Evolutionary conservation across 1,140 invertebrate genomes (phyloP), one percentile per base, ranked within the genome.

Genomic region (Aphelenchoides besseyi): DNA sequence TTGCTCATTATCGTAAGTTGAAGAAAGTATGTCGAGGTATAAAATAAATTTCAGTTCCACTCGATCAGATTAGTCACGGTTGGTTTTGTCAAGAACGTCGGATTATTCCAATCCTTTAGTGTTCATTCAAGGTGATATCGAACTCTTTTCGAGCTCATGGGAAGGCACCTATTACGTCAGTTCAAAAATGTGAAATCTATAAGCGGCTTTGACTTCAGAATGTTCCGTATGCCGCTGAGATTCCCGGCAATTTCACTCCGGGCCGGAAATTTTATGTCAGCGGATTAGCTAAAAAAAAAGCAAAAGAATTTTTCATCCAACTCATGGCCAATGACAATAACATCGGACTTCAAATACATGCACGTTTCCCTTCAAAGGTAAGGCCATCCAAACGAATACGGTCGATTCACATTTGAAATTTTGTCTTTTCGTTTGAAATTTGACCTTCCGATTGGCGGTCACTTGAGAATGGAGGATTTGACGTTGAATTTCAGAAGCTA

Each of bases 161-260:
- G 80, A 79, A 64, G 79, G 79, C 30, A 81, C 79, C 55, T 80
- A 75, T 61, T 80, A 80, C 63, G 78, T 79, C 30, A 79, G 78
- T 48, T 48, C 12, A 48, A n/a, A 48, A 48, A 48, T 23, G 41
- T n/a, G n/a, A n/a, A 23, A 48, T 48, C 12, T 48, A 16, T 12
- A 48, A 12, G 41, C 12, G 41, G 41, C 41, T 28, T 61, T 28
- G n/a, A n/a, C 18, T 61, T 61, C 33, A 61, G 59, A 61, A 61
- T 30, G 69, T 83, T 66, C 82, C 82, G 0, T 83, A 83, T 69
- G 69, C 72, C n/a, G 82, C 82, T 30, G 82, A 85, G 48, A 83
- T 83, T 59, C 83, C 83, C 3, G 83, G 79, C 26, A 82, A 84
- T 61, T 85, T 83, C 55, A 79, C 77, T 61, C 77, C 82, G 16